phyloP scores from a whole-genome alignment of 2,113 vertebrate genomes.

The Thalassarche chlororhynchos region DNA sequence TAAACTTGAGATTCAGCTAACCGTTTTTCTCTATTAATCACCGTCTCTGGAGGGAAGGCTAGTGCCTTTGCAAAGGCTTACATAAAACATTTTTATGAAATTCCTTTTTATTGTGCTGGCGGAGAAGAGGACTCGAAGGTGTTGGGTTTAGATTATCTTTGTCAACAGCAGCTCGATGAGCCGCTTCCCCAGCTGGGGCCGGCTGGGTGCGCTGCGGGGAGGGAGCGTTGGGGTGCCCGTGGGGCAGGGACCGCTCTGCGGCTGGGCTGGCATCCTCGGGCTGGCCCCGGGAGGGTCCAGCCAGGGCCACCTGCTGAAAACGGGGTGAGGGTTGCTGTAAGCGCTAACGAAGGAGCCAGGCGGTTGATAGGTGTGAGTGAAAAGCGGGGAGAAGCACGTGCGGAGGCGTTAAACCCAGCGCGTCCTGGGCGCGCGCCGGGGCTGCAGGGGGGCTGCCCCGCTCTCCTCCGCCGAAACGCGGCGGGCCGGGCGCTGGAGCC shows the following conservation, averaged over 20 bases:
- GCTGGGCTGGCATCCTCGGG: not conserved
- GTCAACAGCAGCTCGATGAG: not conserved
- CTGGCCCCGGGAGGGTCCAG: not conserved
- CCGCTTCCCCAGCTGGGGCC: too few species aligned
- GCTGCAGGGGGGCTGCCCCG: not conserved
- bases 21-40: not conserved
- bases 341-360: not conserved
- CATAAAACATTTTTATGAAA: not conserved
- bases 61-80: not conserved
- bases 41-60: not conserved
- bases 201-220: not conserved
- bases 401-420: accelerated
- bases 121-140: not conserved
- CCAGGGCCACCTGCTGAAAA: accelerated
- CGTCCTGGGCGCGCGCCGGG: accelerated
- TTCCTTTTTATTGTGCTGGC: not conserved
- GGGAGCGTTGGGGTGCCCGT: accelerated
- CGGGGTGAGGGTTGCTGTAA: not conserved
- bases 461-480: not conserved
- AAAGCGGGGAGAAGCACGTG: accelerated
- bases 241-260: not conserved
- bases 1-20: not conserved
- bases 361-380: too few species aligned
- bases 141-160: not conserved
- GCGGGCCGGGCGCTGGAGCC: not conserved